A percentile compares a stretch with the other conserved stretches of the same genome.
These are phyloP conservation scores for Scaptodrosophila latifasciaeformis DNA, from an alignment of 2,888 invertebrate species.

Conservation along the genomic window DNA sequence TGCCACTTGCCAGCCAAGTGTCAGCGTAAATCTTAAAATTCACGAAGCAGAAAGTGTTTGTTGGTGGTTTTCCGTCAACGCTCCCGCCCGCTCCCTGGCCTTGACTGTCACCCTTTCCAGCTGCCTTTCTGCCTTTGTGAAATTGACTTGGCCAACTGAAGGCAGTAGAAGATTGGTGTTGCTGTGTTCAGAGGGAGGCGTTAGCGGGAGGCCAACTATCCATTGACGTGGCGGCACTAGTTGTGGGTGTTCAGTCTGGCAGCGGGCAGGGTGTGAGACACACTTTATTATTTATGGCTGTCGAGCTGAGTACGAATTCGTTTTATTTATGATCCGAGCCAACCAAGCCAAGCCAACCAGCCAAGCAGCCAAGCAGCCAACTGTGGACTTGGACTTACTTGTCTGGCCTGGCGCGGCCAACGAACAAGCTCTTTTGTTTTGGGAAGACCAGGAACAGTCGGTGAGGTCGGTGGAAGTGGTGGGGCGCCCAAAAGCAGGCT, in stretches of 20 bases:
- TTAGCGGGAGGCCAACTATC: constrained; percentile 25
- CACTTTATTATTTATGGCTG: constrained; percentile 65
- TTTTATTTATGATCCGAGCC: constrained; percentile 62
- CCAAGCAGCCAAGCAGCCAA: constrained; percentile 34
- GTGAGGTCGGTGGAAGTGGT: not conserved
- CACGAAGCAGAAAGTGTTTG: constrained; percentile 56
- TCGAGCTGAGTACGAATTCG: constrained; percentile 61
- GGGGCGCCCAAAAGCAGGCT: constrained; percentile 32
- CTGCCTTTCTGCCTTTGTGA: constrained; percentile 36
- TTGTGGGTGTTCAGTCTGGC: constrained; percentile 33
- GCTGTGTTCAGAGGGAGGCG: constrained; percentile 21
- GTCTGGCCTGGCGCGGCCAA: constrained; percentile 2
- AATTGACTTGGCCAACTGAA: constrained; percentile 48
- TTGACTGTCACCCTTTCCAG: too few species aligned
- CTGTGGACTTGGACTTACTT: constrained; percentile 28
- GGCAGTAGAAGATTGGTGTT: constrained; percentile 16
- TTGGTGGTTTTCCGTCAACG: not conserved
- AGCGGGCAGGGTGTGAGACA: constrained; percentile 18
- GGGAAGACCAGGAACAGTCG: constrained; percentile 4
- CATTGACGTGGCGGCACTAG: too few species aligned
- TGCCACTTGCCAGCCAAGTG: constrained; percentile 39
- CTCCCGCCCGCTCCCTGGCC: not conserved
- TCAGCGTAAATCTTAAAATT: constrained; percentile 66
- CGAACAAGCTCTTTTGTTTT: constrained; percentile 8
- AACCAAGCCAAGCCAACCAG: constrained; percentile 43